Evolutionary conservation across 1,140 invertebrate genomes (phyloP).

Genomic region (Alviniconcha marisindica): DNA sequence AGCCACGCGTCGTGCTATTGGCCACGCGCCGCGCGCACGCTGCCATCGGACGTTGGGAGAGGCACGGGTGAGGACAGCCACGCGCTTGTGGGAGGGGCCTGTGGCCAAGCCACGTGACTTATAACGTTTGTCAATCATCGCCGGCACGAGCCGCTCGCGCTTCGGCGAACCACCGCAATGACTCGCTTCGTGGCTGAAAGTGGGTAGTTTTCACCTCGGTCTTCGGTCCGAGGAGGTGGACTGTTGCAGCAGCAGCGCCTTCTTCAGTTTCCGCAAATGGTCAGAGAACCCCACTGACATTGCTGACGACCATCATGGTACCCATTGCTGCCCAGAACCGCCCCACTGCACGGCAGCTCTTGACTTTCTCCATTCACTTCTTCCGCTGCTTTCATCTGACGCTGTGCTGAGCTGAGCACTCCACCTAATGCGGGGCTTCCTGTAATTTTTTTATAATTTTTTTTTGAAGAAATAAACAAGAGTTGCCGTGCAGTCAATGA

Average conservation of each 20-base stretch:
- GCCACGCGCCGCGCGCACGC: constrained; percentile 44
- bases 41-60: constrained; percentile 47
- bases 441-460: too few relatives aligned
- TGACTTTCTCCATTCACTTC: too few relatives aligned
- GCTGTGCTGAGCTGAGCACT: too few relatives aligned
- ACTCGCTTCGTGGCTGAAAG: neutral
- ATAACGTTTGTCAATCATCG: constrained; percentile 33
- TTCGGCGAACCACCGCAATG: neutral
- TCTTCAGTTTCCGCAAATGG: too few relatives aligned
- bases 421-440: too few relatives aligned
- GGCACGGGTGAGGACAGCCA: constrained; percentile 43
- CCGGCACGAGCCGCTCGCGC: constrained; percentile 31
- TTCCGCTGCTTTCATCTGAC: too few relatives aligned
- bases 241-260: neutral
- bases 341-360: too few relatives aligned
- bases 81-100: constrained; percentile 37
- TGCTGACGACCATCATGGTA: too few relatives aligned
- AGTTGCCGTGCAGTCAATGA: too few relatives aligned
- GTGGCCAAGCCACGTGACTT: constrained; percentile 20
- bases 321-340: too few relatives aligned
- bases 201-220: neutral
- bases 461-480: too few relatives aligned
- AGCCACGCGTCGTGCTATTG: constrained; percentile 47
- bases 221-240: neutral
- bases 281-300: too few relatives aligned